Evolutionary conservation across 2,113 vertebrate species (phyloP), one percentile per base, ranked within the genome.

Genomic region (Mirza zaza): DNA sequence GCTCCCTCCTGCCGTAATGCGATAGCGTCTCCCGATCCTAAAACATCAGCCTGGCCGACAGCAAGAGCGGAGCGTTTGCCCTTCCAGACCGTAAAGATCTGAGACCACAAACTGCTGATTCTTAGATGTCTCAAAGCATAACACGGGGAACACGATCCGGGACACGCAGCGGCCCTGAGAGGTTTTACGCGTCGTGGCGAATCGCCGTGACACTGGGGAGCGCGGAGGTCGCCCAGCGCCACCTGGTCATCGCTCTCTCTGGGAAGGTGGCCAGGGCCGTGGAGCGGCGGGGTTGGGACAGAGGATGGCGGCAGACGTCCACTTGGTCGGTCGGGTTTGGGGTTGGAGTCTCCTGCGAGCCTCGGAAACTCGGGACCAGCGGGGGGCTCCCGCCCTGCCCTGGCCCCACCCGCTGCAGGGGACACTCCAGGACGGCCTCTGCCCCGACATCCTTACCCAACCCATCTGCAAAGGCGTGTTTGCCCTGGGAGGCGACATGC

Each of bases 121-220:
- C 98, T 97, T 98, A 97, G 95, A 98, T 79, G 98, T 98, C 97
- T 97, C 98, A 97, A 96, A 98, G 98, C 98, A 91, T 95, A 98
- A 98, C 98, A 96, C 93, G 95, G 97, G 98, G n/a, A 98, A 99
- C 98, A 96, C 97, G 96, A 98, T 98, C 98, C 94, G 97, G 96
- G 98, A 95, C 97, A 92, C 96, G 48, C 96, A 97, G 96, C 90
- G 84, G 98, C 96, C 97, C 36, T 94, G 86, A 98, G 96, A 97
- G 97, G 97, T 97, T 98, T 98, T 98, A 98, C 84, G 73, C 88
- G 13, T 98, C 97, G 1, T 98, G 98, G 94, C 95, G 73, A 98
- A 99, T 99, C 81, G 93, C 95, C 87, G 95, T 84, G 94, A 97
- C 97, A 96, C 97, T n/a, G 90, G 97, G 95, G 97, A 81, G 97